These are phyloP conservation scores for Drosophila bifasciata DNA, from an alignment of 1,140 invertebrate genomes.

Conservation along the genomic window DNA sequence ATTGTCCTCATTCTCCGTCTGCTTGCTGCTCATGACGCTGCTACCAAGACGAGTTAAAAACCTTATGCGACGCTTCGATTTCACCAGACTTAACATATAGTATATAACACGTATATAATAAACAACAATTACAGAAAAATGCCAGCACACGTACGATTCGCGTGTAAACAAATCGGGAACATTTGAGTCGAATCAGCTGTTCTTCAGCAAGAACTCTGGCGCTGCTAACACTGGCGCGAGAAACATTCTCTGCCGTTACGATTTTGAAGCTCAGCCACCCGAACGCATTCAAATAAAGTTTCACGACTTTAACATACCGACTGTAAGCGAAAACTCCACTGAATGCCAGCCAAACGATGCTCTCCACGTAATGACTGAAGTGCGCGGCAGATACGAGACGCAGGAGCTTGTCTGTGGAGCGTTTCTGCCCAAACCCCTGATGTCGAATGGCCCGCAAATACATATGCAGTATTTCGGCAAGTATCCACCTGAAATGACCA, in stretches of 20 bases:
- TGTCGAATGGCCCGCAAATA: slow-evolving; percentile 94
- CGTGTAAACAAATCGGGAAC: slow-evolving; percentile 92
- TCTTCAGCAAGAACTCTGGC: slow-evolving; percentile 83
- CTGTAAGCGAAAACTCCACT: slow-evolving; percentile 64
- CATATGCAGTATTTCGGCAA: slow-evolving; percentile 92
- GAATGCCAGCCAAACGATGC: slow-evolving; percentile 67
- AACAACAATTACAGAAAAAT: slow-evolving; percentile 78
- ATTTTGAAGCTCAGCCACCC: slow-evolving; percentile 92
- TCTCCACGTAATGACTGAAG: slow-evolving; percentile 64
- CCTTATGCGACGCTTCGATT: neutral
- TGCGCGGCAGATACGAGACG: slow-evolving; percentile 67
- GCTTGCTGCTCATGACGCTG: slow-evolving; percentile 35
- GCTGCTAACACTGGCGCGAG: slow-evolving; percentile 85
- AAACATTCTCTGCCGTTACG: slow-evolving; percentile 91
- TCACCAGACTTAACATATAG: neutral
- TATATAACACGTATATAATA: slow-evolving; percentile 17
- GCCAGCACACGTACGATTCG: slow-evolving; percentile 91
- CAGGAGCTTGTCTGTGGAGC: slow-evolving; percentile 93
- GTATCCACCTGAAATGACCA: slow-evolving; percentile 86
- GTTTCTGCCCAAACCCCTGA: slow-evolving; percentile 91
- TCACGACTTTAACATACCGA: slow-evolving; percentile 77
- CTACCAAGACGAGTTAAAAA: slow-evolving; percentile 10
- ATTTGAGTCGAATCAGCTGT: slow-evolving; percentile 88
- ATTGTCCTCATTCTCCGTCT: slow-evolving; percentile 86
- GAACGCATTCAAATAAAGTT: slow-evolving; percentile 88